Evolutionary conservation across 2,888 invertebrate genomes (phyloP), one percentile per base, ranked within the genome.

Genomic region (Leucophora obtusa): DNA sequence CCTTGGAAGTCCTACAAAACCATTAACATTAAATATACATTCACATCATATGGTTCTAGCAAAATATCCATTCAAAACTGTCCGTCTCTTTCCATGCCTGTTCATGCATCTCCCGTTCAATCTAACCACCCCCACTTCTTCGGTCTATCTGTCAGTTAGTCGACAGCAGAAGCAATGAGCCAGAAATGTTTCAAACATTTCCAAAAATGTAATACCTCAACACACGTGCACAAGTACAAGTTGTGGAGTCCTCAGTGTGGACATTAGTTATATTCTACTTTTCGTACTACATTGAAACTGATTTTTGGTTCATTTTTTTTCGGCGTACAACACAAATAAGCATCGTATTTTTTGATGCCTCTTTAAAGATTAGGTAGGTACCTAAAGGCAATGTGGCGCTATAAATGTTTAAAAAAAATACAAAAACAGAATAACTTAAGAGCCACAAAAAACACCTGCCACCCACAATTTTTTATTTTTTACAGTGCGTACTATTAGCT

Each of bases 321-420:
- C 33, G 63, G 68, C 21, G 21, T 62, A 51, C 50, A 66, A 47
- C 11, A 54, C 35, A 72, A 24, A 68, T 21, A 28, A 28, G 6
- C 56, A 47, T 72, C 28, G 38, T 50, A 18, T 51, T 50, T 66
- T 63, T 62, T 50, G 18, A 3, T 50, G 74, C 28, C 28, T 70
- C 11, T 51, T 58, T 56, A 56, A 68, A 72, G 4, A 21, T 21
- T 21, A 21, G 2, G 35, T 9, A 35, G 38, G 68, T 38, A 38
- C 72, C 72, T 50, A 7, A 62, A 58, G 68, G 72, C 56, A 62
- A 38, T 62, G 15, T 38, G 38, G 21, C 9, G 24, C 10, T 68
- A 24, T 73, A 33, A 38, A 59, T 71, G 65, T 72, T 65, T 56
- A 72, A 72, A 68, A 60, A 70, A 72, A 54, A 54, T 14, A 51